Percentiles rank a stretch among this genome's conserved stretches.
Evolutionary conservation across 2,888 invertebrate genomes (phyloP).

Genomic region (Harpalus rufipes): DNA sequence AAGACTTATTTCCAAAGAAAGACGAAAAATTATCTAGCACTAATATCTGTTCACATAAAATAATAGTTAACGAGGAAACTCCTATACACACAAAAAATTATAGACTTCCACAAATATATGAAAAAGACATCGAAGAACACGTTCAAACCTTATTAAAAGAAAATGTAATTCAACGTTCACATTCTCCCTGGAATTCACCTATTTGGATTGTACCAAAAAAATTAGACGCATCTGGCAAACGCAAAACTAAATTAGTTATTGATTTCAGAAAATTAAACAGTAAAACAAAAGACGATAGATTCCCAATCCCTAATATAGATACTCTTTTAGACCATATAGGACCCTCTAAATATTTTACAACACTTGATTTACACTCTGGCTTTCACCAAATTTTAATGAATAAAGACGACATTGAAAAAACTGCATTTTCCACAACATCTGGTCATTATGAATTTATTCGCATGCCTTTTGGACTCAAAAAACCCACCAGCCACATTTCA

Average conservation of each 20-base stretch:
- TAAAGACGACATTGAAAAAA: conserved; percentile 17
- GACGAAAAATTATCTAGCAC: too few relatives aligned
- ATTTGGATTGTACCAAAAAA: too few relatives aligned
- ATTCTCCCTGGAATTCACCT: too few relatives aligned
- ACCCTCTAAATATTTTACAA: not conserved
- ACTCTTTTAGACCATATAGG: conserved; percentile 6
- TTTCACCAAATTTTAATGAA: conserved; percentile 16
- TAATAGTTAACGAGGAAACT: not conserved
- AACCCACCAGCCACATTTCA: conserved; percentile 71
- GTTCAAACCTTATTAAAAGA: too few relatives aligned
- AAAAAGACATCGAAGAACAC: not conserved
- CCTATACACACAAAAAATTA: conserved; percentile 20
- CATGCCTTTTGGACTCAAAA: conserved; percentile 30
- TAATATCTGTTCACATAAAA: conserved; percentile 3
- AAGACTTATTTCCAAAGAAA: too few relatives aligned
- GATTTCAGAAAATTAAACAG: not conserved
- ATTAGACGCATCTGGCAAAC: too few relatives aligned
- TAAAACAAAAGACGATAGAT: conserved; percentile 23
- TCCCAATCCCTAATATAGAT: conserved; percentile 6
- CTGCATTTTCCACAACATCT: conserved; percentile 2
- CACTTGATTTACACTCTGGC: not conserved
- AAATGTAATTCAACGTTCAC: too few relatives aligned
- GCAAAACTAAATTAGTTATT: too few relatives aligned
- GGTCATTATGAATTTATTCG: not conserved
- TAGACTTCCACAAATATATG: conserved; percentile 20